Conservation (phyloP, 1,140 invertebrate species). For the Lasioglossum baleicum region DNA sequence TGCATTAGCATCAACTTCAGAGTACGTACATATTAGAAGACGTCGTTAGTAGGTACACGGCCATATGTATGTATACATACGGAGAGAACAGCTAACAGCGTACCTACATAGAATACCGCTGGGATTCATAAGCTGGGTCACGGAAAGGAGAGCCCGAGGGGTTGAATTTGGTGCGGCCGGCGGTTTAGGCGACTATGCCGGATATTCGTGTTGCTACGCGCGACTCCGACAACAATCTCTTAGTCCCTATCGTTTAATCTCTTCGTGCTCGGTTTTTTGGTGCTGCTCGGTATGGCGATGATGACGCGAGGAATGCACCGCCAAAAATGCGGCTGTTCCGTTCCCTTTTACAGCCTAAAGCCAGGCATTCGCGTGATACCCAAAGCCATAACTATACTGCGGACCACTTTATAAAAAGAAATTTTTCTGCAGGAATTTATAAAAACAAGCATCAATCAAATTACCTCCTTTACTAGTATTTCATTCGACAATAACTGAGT, state of each 20-base stretch:
- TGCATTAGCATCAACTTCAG: constrained; percentile 31
- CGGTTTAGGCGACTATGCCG: constrained; percentile 40
- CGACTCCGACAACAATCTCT: constrained; percentile 28
- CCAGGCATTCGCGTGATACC: no score
- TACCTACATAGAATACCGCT: constrained; percentile 23
- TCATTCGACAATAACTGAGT: no score
- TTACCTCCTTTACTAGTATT: no score
- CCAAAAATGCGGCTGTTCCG: neutral
- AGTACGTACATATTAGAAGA: constrained; percentile 37
- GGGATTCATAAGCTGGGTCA: constrained; percentile 52
- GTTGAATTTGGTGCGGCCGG: constrained; percentile 38
- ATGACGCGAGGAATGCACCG: neutral
- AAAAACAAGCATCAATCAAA: no score
- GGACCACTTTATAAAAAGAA: no score
- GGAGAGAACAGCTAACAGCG: constrained; percentile 3
- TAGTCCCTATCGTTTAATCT: constrained; percentile 29
- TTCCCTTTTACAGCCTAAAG: neutral
- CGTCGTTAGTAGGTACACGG: constrained; percentile 32
- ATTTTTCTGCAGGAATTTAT: no score
- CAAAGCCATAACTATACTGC: no score
- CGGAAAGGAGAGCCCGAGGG: constrained; percentile 39
- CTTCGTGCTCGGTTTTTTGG: constrained; percentile 25
- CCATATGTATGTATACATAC: constrained; percentile 2
- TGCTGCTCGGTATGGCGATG: constrained; percentile 3
- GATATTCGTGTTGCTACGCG: constrained; percentile 43